Evolutionary conservation across 2,113 vertebrate genomes (phyloP), one percentile per base, ranked within the genome.

Genomic region (Hippolais icterina): DNA sequence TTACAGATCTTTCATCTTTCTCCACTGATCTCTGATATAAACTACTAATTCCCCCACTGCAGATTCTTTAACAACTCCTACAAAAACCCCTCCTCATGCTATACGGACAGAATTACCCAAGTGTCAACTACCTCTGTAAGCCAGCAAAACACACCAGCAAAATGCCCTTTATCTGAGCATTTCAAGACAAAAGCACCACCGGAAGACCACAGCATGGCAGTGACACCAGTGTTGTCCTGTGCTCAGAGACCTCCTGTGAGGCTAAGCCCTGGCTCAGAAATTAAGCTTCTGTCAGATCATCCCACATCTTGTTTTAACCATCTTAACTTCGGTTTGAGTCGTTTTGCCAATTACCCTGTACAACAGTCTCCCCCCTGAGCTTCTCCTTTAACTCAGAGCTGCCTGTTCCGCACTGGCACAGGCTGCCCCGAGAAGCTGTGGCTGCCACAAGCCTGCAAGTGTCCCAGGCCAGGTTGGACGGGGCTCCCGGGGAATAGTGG

Each of bases 261-360:
- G 39, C 15, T 15, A 61, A 83, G 19, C 25, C n/a, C 15, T 6
- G 20, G 22, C 33, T 90, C 52, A 76, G 31, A 63, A 80, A 49
- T 29, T 20, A 37, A 49, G 27, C 44, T 52, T 56, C 81, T 53
- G 23, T 41, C 53, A 85, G 78, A 56, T 78, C 61, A 83, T 9
- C 50, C 47, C 57, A 19, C 33, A n/a, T 47, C 88, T 90, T 66
- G 41, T 52, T 87, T 85, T 54, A 90, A 80, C 46, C 66, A 61
- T 6, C 50, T 66, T 53, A 91, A 53, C 52, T 33, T n/a, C 2
- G 27, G 16, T n/a, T 49, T 29, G 54, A 80, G 72, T 27, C 0
- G 33, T 23, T 64, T 52, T 56, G 24, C 49, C 44, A 60, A 37
- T 15, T n/a, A 19, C 1, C 7, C 49, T 1, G 18, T 8, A 29